Evolutionary conservation across 2,797 vertebrate species (phyloP).

Genomic region (Forpus xanthops): DNA sequence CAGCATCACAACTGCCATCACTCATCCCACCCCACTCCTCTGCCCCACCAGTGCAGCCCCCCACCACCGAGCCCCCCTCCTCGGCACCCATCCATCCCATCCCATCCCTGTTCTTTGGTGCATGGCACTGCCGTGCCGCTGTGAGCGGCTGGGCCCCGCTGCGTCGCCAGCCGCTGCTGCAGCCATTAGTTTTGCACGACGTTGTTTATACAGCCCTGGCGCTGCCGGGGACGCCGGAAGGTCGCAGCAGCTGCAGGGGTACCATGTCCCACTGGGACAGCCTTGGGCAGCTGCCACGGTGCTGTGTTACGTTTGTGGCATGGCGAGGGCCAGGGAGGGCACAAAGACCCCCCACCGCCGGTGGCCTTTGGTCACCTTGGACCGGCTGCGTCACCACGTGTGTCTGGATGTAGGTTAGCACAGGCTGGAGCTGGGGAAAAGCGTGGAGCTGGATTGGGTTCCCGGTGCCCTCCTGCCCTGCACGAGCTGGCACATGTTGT

Average conservation of each 20-base stretch:
- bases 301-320: fast-evolving
- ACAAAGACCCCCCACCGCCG: fast-evolving
- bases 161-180: background rate
- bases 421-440: background rate
- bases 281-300: background rate
- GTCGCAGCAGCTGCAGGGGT: background rate
- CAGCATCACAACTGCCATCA: fast-evolving
- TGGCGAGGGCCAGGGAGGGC: background rate
- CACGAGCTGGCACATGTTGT: background rate
- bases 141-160: background rate
- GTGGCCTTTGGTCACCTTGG: background rate
- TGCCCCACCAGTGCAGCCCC: background rate
- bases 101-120: background rate
- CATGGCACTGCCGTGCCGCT: background rate
- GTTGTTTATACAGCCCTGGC: background rate
- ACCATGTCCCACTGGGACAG: background rate
- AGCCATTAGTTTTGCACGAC: background rate
- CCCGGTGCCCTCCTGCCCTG: background rate
- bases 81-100: fast-evolving
- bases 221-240: background rate
- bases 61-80: background rate
- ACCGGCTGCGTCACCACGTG: fast-evolving
- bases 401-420: fast-evolving
- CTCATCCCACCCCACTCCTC: background rate
- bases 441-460: background rate